Conservation (phyloP, 2,797 vertebrate genomes). For the Schizopygopsis pylzovi region DNA sequence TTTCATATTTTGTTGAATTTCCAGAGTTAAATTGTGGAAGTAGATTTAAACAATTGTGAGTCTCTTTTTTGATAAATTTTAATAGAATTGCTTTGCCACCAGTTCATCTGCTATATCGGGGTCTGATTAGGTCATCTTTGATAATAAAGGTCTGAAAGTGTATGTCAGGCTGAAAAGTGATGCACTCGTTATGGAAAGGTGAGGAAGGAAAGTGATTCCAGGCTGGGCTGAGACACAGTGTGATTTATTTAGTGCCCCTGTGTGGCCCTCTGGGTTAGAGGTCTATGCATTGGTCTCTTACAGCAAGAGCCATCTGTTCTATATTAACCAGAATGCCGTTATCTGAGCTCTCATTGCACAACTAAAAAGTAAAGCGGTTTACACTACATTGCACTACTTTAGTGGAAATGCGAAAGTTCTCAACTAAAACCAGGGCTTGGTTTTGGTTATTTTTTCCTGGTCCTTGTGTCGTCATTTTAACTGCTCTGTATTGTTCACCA, state of each 20-base stretch:
- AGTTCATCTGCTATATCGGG: neutral
- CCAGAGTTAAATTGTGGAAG: neutral
- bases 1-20: neutral
- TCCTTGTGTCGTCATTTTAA: neutral
- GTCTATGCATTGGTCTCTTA: slow-evolving; percentile 56
- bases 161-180: slow-evolving; percentile 42
- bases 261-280: slow-evolving; percentile 64
- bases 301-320: slow-evolving; percentile 63
- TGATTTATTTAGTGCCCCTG: slow-evolving; percentile 65
- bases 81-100: neutral
- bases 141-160: slow-evolving; percentile 14
- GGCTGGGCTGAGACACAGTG: slow-evolving; percentile 43
- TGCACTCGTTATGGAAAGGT: slow-evolving; percentile 53
- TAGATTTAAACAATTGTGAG: neutral
- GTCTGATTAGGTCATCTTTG: slow-evolving; percentile 7
- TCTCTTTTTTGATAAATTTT: neutral
- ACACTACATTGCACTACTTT: neutral
- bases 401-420: slow-evolving; percentile 28
- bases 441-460: neutral
- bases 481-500: neutral
- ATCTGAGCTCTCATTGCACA: slow-evolving; percentile 50
- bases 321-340: slow-evolving; percentile 60
- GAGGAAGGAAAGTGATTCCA: slow-evolving; percentile 55
- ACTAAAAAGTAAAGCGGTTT: slow-evolving; percentile 30
- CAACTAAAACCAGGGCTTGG: neutral